Evolutionary conservation across 2,888 invertebrate species (phyloP).

Genomic region (Lottia gigantea): DNA sequence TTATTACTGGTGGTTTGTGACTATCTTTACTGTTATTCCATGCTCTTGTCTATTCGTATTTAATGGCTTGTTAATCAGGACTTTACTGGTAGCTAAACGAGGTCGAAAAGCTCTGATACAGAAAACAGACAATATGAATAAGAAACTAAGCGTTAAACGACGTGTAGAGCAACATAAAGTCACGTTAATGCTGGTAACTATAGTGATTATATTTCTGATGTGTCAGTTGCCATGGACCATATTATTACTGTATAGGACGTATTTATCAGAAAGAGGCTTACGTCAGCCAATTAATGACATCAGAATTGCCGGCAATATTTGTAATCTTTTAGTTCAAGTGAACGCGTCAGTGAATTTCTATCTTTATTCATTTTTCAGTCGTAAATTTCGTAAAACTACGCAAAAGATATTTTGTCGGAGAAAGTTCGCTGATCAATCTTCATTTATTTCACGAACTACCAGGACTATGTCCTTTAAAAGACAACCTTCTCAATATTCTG

Average conservation of each 20-base stretch:
- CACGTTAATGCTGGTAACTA: slow-evolving; percentile 80
- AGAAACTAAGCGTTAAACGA: slow-evolving; percentile 58
- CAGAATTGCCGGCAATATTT: slow-evolving; percentile 75
- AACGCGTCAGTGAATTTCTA: slow-evolving; percentile 83
- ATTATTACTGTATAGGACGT: slow-evolving; percentile 71
- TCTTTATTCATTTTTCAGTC: slow-evolving; percentile 81
- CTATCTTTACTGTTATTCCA: slow-evolving; percentile 73
- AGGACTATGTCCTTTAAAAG: too few relatives aligned
- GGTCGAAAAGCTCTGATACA: not conserved
- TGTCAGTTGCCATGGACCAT: slow-evolving; percentile 79
- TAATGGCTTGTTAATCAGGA: slow-evolving; percentile 77
- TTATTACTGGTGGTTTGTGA: slow-evolving; percentile 74
- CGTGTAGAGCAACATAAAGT: slow-evolving; percentile 71
- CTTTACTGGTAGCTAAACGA: slow-evolving; percentile 67
- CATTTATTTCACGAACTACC: too few relatives aligned
- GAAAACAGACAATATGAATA: slow-evolving; percentile 39
- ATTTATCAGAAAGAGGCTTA: slow-evolving; percentile 34
- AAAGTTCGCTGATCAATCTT: too few relatives aligned
- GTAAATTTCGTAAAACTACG: slow-evolving; percentile 77
- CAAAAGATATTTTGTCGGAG: slow-evolving; percentile 67
- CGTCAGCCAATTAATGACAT: slow-evolving; percentile 30
- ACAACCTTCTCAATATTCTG: too few relatives aligned
- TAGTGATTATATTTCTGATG: slow-evolving; percentile 80
- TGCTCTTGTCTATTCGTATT: slow-evolving; percentile 77
- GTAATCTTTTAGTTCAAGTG: slow-evolving; percentile 77